Evolutionary conservation across 2,797 vertebrate species (phyloP).

Genomic region (Hippoglossus hippoglossus): DNA sequence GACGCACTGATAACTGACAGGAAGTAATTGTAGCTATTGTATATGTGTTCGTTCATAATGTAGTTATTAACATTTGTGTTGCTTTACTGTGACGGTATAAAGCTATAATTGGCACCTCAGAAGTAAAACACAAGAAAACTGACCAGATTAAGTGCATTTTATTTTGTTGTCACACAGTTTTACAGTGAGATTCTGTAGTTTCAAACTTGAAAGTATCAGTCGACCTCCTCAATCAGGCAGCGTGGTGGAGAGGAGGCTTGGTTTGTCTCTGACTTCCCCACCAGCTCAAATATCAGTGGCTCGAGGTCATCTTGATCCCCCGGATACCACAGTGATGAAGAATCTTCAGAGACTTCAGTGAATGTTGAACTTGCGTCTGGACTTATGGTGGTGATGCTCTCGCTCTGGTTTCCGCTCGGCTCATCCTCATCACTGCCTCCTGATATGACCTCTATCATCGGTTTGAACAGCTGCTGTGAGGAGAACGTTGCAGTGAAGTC

Average conservation of each 20-base stretch:
- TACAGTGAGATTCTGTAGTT: no score
- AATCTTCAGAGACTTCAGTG: neutral
- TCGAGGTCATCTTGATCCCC: conserved; percentile 29
- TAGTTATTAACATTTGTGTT: no score
- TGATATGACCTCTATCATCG: conserved; percentile 87
- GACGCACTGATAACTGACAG: neutral
- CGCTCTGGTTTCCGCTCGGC: conserved; percentile 35
- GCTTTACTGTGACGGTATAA: no score
- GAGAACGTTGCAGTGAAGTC: conserved; percentile 48
- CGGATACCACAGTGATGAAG: conserved; percentile 31
- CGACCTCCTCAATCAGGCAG: conserved; percentile 80
- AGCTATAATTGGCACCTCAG: no score
- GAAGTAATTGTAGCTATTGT: neutral
- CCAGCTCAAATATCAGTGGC: neutral
- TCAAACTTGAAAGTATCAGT: conserved; percentile 54
- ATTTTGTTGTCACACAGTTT: no score
- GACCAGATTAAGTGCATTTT: neutral
- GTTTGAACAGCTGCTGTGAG: conserved; percentile 68
- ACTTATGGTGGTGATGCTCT: neutral
- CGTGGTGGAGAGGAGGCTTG: conserved; percentile 18
- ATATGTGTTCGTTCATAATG: neutral
- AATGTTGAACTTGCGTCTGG: conserved; percentile 28
- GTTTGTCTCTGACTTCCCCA: conserved; percentile 10
- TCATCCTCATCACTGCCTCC: conserved; percentile 66
- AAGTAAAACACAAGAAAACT: neutral